Percentiles rank a stretch among this genome's conserved stretches.
Evolutionary conservation across 1,140 invertebrate genomes (phyloP).

Genomic region (Calliphora vicina): DNA sequence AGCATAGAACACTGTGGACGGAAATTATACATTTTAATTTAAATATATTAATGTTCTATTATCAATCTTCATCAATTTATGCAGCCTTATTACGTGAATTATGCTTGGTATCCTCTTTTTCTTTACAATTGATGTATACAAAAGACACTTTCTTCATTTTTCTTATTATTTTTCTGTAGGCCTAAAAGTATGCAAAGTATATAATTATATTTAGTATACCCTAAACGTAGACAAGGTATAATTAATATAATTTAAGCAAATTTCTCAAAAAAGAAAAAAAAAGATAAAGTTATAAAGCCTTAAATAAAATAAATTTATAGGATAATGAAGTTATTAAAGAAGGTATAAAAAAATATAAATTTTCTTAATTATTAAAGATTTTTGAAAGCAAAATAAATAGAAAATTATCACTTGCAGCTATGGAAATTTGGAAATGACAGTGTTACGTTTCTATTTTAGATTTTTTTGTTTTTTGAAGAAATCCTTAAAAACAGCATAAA

Average conservation of each 20-base stretch:
- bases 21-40: not conserved
- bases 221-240: not conserved
- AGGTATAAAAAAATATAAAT: not conserved
- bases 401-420: constrained; percentile 13
- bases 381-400: not conserved
- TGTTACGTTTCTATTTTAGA: too few species aligned
- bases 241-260: not conserved
- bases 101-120: not conserved
- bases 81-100: not conserved
- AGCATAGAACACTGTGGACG: not conserved
- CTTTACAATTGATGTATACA: not conserved
- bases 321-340: not conserved
- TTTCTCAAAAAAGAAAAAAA: not conserved
- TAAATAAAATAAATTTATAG: not conserved
- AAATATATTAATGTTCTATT: not conserved
- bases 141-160: not conserved
- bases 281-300: not conserved
- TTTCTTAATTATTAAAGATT: not conserved
- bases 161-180: not conserved
- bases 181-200: constrained; percentile 5
- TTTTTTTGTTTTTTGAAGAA: not conserved
- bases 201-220: not conserved
- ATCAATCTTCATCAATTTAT: constrained; percentile 7
- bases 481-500: too few species aligned
- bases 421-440: not conserved